phyloP scores from a whole-genome alignment of 2,888 invertebrate genomes.

The Baronia brevicornis region DNA sequence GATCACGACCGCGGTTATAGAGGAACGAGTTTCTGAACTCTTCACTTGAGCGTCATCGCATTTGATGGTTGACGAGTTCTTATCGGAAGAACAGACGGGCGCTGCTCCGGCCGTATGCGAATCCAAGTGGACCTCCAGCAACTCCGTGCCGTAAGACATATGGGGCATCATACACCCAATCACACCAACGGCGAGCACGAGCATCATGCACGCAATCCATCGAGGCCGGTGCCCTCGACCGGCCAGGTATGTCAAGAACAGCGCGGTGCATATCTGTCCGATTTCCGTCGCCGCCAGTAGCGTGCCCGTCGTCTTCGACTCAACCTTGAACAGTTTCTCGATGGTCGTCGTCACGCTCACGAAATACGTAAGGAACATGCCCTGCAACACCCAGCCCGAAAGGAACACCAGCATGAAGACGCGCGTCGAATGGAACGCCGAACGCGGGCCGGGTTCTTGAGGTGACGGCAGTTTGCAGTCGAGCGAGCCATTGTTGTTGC shows the following conservation, averaged over 20 bases:
- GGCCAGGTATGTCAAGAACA: constrained; percentile 91
- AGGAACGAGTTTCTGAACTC: constrained; percentile 81
- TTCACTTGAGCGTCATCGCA: constrained; percentile 78
- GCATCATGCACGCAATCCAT: constrained; percentile 96
- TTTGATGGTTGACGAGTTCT: constrained; percentile 32
- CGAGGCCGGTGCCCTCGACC: constrained; percentile 94
- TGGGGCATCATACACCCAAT: constrained; percentile 92
- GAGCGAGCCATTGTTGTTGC: constrained; percentile 83
- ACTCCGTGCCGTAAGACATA: constrained; percentile 86
- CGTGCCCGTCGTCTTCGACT: constrained; percentile 92
- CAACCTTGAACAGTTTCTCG: constrained; percentile 93
- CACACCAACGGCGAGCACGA: constrained; percentile 89
- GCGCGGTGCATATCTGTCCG: constrained; percentile 92
- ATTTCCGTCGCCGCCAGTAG: constrained; percentile 94
- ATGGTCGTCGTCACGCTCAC: constrained; percentile 95
- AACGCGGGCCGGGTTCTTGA: constrained; percentile 77
- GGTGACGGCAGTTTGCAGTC: constrained; percentile 83
- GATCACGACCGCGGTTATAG: constrained; percentile 87
- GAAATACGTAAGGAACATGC: constrained; percentile 96
- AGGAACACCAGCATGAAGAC: constrained; percentile 92
- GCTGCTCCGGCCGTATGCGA: constrained; percentile 52
- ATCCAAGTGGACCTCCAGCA: constrained; percentile 70
- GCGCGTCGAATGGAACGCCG: constrained; percentile 87
- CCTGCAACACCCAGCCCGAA: constrained; percentile 89
- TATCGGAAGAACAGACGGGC: constrained; percentile 40